These are phyloP conservation scores for Rynchops niger DNA, from an alignment of 2,113 vertebrate genomes.

Conservation along the genomic window DNA sequence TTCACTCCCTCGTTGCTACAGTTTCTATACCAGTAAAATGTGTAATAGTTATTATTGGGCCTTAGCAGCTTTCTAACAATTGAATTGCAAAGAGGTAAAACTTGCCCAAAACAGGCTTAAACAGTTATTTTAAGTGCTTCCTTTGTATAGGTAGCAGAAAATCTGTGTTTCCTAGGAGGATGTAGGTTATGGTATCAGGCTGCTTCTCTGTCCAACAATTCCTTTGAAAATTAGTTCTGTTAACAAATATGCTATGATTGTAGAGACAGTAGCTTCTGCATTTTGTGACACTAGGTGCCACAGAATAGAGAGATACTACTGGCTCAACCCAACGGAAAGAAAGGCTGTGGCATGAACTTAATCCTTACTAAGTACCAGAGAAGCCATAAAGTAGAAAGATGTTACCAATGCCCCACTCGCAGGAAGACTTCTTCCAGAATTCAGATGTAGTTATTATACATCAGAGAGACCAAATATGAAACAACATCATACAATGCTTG, in stretches of 20 bases:
- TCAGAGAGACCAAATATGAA: background rate
- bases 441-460: background rate
- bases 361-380: background rate
- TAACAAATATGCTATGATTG: background rate
- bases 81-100: background rate
- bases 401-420: background rate
- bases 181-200: background rate
- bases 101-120: background rate
- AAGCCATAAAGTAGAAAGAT: background rate
- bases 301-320: background rate
- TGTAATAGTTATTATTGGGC: background rate
- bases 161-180: background rate
- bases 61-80: background rate
- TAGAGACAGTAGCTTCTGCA: background rate
- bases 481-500: background rate
- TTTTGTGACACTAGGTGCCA: background rate
- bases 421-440: background rate
- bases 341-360: background rate
- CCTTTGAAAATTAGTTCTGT: background rate
- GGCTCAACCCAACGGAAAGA: background rate
- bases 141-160: background rate
- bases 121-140: background rate
- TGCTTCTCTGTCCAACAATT: background rate
- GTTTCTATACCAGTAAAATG: background rate
- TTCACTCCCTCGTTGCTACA: background rate